Conservation (phyloP, 2,888 invertebrate genomes). For the Drosophila vallismaia region DNA sequence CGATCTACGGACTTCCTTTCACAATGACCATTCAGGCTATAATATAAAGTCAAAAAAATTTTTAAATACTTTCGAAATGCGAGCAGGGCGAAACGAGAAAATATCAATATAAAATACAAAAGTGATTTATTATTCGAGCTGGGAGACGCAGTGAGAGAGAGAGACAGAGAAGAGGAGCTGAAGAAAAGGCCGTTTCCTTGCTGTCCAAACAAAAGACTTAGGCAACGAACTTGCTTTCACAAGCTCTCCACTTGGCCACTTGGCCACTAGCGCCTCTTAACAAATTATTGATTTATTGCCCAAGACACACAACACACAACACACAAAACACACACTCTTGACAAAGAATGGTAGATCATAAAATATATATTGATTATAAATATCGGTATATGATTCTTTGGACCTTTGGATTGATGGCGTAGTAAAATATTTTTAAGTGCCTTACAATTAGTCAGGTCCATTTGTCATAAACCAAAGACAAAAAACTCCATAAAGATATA, state of each 20-base stretch:
- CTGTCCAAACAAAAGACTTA: slow-evolving; percentile 72
- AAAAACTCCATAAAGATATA: slow-evolving; percentile 9
- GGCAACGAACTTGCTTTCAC: slow-evolving; percentile 79
- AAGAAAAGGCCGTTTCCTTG: slow-evolving; percentile 52
- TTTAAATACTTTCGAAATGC: slow-evolving; percentile 71
- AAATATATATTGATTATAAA: slow-evolving; percentile 35
- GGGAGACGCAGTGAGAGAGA: background rate
- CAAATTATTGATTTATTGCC: slow-evolving; percentile 74
- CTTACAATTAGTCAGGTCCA: slow-evolving; percentile 70
- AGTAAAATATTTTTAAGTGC: slow-evolving; percentile 61
- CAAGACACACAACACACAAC: slow-evolving; percentile 16
- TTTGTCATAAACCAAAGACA: slow-evolving; percentile 62
- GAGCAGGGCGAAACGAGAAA: slow-evolving; percentile 51
- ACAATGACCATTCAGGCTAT: slow-evolving; percentile 48
- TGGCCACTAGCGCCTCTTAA: slow-evolving; percentile 57
- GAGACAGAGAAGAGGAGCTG: background rate
- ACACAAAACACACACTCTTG: slow-evolving; percentile 15
- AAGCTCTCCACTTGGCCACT: slow-evolving; percentile 33
- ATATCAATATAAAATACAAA: slow-evolving; percentile 44
- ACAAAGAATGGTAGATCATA: slow-evolving; percentile 36
- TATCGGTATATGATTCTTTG: slow-evolving; percentile 8
- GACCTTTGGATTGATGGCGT: slow-evolving; percentile 19
- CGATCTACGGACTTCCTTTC: slow-evolving; percentile 68
- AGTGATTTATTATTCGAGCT: slow-evolving; percentile 58
- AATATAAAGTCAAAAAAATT: slow-evolving; percentile 26